These are phyloP conservation scores for Halesus radiatus DNA, from an alignment of 1,140 invertebrate genomes.

Conservation along the genomic window DNA sequence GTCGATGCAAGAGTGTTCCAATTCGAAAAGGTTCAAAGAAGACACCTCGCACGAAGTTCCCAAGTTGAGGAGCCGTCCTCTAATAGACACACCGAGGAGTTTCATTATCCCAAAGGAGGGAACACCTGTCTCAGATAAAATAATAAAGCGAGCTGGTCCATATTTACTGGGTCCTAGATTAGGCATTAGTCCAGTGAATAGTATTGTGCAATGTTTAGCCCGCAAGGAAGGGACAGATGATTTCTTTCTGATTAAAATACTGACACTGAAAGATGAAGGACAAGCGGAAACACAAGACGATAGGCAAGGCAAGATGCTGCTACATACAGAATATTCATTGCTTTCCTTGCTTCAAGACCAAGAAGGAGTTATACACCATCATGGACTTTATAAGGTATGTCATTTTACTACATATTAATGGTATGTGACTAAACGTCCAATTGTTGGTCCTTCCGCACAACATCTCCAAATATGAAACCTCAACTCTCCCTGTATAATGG, in stretches of 20 bases:
- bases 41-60: constrained; percentile 41
- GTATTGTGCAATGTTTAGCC: constrained; percentile 85
- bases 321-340: constrained; percentile 86
- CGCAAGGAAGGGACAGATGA: constrained; percentile 81
- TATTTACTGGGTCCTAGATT: constrained; percentile 81
- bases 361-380: constrained; percentile 84
- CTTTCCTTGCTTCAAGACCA: constrained; percentile 80
- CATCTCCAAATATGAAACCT: no score
- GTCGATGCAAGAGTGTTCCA: constrained; percentile 31
- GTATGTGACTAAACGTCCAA: no score
- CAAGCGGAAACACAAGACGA: constrained; percentile 82
- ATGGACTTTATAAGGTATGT: constrained; percentile 84
- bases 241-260: constrained; percentile 84
- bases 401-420: no score
- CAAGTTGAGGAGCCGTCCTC: neutral
- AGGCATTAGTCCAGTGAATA: constrained; percentile 82
- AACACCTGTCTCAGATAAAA: constrained; percentile 66
- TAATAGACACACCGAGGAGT: constrained; percentile 19
- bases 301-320: constrained; percentile 84
- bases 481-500: no score
- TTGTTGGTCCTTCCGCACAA: no score
- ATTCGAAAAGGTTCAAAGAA: constrained; percentile 36
- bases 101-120: constrained; percentile 61
- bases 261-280: constrained; percentile 70
- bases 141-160: constrained; percentile 74